Evolutionary conservation across 1,140 invertebrate species (phyloP), one percentile per base, ranked within the genome.

Genomic region (Drosophila miranda): DNA sequence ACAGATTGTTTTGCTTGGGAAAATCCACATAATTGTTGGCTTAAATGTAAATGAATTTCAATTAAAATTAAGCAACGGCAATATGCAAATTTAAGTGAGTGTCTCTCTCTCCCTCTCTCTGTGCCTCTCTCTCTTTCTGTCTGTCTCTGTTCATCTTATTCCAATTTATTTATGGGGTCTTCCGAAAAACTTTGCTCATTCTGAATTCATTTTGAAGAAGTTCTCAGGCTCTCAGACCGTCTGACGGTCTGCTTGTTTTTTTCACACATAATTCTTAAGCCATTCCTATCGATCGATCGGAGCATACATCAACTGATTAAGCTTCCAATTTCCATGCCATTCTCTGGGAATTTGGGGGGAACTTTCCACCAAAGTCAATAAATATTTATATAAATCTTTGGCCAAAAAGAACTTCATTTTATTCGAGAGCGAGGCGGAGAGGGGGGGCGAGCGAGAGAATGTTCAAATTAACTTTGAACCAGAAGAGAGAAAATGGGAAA

Each of bases 41-140:
- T 79, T 72, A 83, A 83, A 83, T 84, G 79, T 75, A 79, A 83
- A 83, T 83, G 79, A 78, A 83, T 83, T 83, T 83, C 80, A 84
- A 84, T 84, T 84, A 84, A 84, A 79, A 70, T 79, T 61, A 67
- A 52, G 46, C 55, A 72, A 53, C 28, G 42, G 44, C 58, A 72
- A 55, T 72, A 75, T 59, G 44, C 52, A 74, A 73, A 74, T 63
- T 67, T 66, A 50, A 74, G 34, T 38, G 34, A 13, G 34, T 38
- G 34, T 13, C 34, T 13, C 9, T 4, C 34, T 13, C 3, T 38
- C 44, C 13, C 63, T 49, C 56, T 60, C 57, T 72, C 26, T 28
- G 23, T 26, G 14, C 58, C 45, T 44, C 19, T 28, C 9, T 41
- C 34, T 38, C 44, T 49, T 38, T 26, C 44, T 6, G 6, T 28